Conservation (phyloP, 2,797 vertebrate species). For the Falco biarmicus region DNA sequence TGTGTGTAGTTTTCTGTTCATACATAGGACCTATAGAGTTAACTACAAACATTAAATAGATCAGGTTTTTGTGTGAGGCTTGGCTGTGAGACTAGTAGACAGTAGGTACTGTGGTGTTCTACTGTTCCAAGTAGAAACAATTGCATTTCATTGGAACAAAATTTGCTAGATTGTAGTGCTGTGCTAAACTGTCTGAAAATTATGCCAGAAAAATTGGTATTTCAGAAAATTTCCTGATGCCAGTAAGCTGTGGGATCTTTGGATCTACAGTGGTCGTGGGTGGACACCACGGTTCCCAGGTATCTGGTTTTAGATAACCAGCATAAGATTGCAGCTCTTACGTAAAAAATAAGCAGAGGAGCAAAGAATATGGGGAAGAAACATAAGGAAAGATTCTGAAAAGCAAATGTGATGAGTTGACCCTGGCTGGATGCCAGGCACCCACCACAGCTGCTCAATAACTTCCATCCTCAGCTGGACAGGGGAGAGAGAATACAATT, state of each 20-base stretch:
- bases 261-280: not conserved
- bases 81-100: not conserved
- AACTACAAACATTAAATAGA: not conserved
- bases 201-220: not conserved
- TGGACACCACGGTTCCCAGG: not conserved
- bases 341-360: not conserved
- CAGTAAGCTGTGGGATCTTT: not conserved
- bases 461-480: too few relatives aligned
- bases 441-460: not conserved
- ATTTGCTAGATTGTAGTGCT: not conserved
- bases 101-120: not conserved
- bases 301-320: not conserved
- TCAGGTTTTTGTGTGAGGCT: not conserved
- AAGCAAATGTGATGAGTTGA: not conserved
- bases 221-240: not conserved
- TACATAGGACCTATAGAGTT: not conserved
- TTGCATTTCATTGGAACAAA: not conserved
- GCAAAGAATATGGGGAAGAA: not conserved
- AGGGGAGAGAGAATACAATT: too few relatives aligned
- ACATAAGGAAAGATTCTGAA: not conserved
- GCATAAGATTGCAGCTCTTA: not conserved
- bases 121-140: not conserved
- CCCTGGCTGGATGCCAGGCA: not conserved
- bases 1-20: not conserved
- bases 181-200: not conserved